Conservation (phyloP, 2,888 invertebrate species). For the Drosophila anomelani region DNA sequence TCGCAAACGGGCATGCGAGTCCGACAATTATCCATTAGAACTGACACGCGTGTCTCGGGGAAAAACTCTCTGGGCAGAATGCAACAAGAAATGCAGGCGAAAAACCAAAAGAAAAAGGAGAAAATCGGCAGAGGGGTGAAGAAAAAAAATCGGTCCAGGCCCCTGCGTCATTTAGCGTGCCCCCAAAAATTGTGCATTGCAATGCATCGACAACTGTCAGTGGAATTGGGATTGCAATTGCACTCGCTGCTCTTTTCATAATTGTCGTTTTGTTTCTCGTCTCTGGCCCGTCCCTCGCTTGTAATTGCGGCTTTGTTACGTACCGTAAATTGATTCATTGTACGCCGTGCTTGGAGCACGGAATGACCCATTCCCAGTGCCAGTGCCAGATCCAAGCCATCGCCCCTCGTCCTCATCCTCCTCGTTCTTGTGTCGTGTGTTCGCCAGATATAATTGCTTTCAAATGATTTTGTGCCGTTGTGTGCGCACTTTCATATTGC, state of each 20-base stretch:
- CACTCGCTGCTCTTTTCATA: slow-evolving; percentile 78
- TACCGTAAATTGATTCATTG: slow-evolving; percentile 80
- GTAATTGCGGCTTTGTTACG: slow-evolving; percentile 80
- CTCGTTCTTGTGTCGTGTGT: slow-evolving; percentile 9
- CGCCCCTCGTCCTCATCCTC: background rate
- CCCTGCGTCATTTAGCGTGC: slow-evolving; percentile 63
- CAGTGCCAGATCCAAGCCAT: background rate
- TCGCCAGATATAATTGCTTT: slow-evolving; percentile 70
- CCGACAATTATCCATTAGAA: slow-evolving; percentile 81
- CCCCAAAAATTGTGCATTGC: slow-evolving; percentile 55
- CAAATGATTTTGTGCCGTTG: slow-evolving; percentile 76
- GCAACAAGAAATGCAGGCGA: slow-evolving; percentile 19
- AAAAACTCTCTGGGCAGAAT: slow-evolving; percentile 7
- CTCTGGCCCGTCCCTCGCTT: slow-evolving; percentile 40
- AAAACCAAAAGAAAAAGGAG: background rate
- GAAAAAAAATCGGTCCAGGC: slow-evolving; percentile 38
- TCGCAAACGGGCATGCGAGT: slow-evolving; percentile 60
- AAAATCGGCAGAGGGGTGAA: background rate
- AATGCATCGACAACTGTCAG: slow-evolving; percentile 43
- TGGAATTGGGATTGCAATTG: slow-evolving; percentile 71
- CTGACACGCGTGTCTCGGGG: slow-evolving; percentile 62
- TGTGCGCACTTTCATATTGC: slow-evolving; percentile 76
- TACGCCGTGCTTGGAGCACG: slow-evolving; percentile 60
- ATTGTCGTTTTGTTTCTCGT: slow-evolving; percentile 76
- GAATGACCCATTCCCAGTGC: slow-evolving; percentile 28